Base-by-base conservation (phyloP, 2,888 invertebrate genomes). In the Macrosiphum euphorbiae region DNA sequence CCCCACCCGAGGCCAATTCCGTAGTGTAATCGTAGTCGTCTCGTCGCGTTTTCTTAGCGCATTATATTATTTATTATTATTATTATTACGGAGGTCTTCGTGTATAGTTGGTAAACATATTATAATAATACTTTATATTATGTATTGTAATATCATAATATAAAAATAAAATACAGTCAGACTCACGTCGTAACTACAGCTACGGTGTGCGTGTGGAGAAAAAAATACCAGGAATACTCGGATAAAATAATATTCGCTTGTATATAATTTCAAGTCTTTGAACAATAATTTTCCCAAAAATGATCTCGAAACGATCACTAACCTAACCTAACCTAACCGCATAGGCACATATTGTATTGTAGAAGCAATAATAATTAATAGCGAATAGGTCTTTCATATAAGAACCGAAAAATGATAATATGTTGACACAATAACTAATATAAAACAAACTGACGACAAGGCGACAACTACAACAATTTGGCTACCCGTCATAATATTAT, bases 51-150 rank as follows among this genome's bases (percentile, higher is more conserved):
- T 55, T 41, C 41, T 41, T 41, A n/a, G 78, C 78, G 20, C 35
- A 58, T 50, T 85, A 44, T 44, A 44, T 26, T 85, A 85, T 85
- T 52, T 85, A 78, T 78, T 67, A 67, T 67, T 78, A 67, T 67
- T 67, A 78, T 78, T 78, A 78, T 24, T 20, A 41, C 20, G 20
- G 35, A 2, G 78, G 7, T 78, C 35, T 35, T 35, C 78, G 20
- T 78, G 78, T 78, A 20, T 20, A 78, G 78, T 78, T 20, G 20
- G 35, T 20, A 78, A 78, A 35, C 35, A 78, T 78, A 35, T 20
- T 35, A 20, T 58, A 26, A 58, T 26, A 24, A 55, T 24, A 61
- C 4, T 28, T n/a, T 5, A 13, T n/a, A 13, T n/a, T 35, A 8
- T 35, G 0, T 35, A 35, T 78, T 78, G 20, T 20, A 35, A 20